These are phyloP conservation scores for Achatina immaculata DNA, from an alignment of 1,140 invertebrate species.

Conservation along the genomic window DNA sequence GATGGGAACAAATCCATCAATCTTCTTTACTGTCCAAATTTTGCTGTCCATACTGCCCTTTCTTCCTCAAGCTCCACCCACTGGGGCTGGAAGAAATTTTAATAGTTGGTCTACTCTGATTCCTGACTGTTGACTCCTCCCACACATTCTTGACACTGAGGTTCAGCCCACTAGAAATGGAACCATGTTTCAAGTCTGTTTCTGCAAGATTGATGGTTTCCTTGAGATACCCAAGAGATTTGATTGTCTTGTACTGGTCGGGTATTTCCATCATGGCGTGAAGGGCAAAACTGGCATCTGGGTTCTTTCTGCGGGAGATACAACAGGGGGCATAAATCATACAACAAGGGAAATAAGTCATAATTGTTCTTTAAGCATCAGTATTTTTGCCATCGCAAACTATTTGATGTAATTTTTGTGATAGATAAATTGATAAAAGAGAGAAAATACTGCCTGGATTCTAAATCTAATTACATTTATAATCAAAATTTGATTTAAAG, in stretches of 20 bases:
- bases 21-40: slow-evolving; percentile 8
- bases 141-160: neutral
- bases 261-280: slow-evolving; percentile 75
- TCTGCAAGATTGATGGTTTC: neutral
- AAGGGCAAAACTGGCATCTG: slow-evolving; percentile 72
- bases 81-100: neutral
- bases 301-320: slow-evolving; percentile 52
- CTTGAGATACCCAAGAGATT: slow-evolving; percentile 62
- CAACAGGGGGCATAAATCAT: neutral
- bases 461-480: too few species aligned
- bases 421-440: too few species aligned
- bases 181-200: neutral
- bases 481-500: too few species aligned
- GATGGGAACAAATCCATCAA: too few species aligned
- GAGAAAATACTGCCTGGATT: too few species aligned
- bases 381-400: too few species aligned
- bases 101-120: neutral
- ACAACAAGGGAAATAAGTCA: too few species aligned
- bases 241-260: slow-evolving; percentile 74
- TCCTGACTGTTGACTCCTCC: neutral
- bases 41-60: slow-evolving; percentile 23
- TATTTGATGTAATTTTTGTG: too few species aligned
- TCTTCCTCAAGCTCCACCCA: neutral
- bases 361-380: too few species aligned
- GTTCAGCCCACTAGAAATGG: neutral